Evolutionary conservation across 1,140 invertebrate genomes (phyloP).

Genomic region (Triops longicaudatus): DNA sequence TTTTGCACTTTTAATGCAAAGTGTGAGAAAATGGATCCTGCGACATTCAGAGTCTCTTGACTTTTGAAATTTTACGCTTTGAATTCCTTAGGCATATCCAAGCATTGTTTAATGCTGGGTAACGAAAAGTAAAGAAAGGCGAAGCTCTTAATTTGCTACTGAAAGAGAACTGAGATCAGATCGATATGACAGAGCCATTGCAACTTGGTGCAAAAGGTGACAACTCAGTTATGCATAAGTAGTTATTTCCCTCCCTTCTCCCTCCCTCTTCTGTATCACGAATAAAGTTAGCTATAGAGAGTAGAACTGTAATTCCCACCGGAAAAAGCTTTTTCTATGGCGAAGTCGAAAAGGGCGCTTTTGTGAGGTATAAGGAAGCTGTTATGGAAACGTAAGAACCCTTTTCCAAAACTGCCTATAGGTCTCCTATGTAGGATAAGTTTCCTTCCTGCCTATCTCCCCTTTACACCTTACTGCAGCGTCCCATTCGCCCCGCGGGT

Average conservation of each 20-base stretch:
- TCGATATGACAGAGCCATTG: neutral
- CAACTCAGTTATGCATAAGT: slow-evolving; percentile 7
- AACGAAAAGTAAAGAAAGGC: neutral
- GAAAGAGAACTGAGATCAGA: neutral
- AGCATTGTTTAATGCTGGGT: neutral
- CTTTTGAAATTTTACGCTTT: neutral
- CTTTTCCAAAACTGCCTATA: neutral
- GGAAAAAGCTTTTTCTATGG: neutral
- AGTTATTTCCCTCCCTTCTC: neutral
- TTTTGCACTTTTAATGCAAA: neutral
- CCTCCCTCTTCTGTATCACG: neutral
- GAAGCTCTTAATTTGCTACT: neutral
- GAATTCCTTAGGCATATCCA: neutral
- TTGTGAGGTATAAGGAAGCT: neutral
- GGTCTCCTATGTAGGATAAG: neutral
- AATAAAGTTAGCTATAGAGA: neutral
- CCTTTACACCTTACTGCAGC: too few relatives aligned
- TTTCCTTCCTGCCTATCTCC: neutral
- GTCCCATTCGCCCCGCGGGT: too few relatives aligned
- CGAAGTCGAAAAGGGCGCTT: neutral
- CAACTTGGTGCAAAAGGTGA: neutral
- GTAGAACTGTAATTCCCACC: neutral
- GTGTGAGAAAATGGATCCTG: neutral
- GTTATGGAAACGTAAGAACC: neutral
- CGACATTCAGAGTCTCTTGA: too few relatives aligned